phyloP scores from a whole-genome alignment of 2,113 vertebrate genomes.

The Chaenocephalus aceratus region DNA sequence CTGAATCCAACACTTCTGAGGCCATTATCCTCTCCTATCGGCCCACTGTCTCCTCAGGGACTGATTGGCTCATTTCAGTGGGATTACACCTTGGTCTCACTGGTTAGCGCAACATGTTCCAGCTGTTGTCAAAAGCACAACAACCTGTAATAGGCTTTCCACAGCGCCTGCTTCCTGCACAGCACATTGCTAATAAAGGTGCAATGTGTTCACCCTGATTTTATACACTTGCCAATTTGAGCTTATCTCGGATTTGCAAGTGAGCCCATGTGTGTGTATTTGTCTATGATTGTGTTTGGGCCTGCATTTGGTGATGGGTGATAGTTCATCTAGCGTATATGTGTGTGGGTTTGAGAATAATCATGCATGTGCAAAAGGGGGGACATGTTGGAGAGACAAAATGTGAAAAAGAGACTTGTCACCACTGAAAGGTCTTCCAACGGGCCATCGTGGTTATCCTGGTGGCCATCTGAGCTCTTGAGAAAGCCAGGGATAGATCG shows the following conservation, averaged over 20 bases:
- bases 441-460: slow-evolving; percentile 64
- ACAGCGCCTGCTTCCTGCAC: slow-evolving; percentile 54
- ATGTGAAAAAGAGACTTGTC: slow-evolving; percentile 42
- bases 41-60: background rate
- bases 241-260: slow-evolving; percentile 52
- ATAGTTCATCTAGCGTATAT: slow-evolving; percentile 21
- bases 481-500: slow-evolving; percentile 54
- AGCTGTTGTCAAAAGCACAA: slow-evolving; percentile 72
- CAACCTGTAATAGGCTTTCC: slow-evolving; percentile 76
- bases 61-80: slow-evolving; percentile 42
- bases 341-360: background rate
- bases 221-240: slow-evolving; percentile 55
- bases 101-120: slow-evolving; percentile 55
- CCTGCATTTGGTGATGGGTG: slow-evolving; percentile 11
- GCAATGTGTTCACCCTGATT: slow-evolving; percentile 66
- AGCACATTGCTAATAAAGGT: slow-evolving; percentile 75
- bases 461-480: slow-evolving; percentile 69
- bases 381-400: slow-evolving; percentile 13
- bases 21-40: no score
- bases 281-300: slow-evolving; percentile 38
- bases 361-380: slow-evolving; percentile 1
- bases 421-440: slow-evolving; percentile 41
- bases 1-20: background rate
- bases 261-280: slow-evolving; percentile 21
- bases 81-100: slow-evolving; percentile 50